These are phyloP conservation scores for Lutjanus argentimaculatus DNA, from an alignment of 2,797 vertebrate genomes.

Conservation along the genomic window DNA sequence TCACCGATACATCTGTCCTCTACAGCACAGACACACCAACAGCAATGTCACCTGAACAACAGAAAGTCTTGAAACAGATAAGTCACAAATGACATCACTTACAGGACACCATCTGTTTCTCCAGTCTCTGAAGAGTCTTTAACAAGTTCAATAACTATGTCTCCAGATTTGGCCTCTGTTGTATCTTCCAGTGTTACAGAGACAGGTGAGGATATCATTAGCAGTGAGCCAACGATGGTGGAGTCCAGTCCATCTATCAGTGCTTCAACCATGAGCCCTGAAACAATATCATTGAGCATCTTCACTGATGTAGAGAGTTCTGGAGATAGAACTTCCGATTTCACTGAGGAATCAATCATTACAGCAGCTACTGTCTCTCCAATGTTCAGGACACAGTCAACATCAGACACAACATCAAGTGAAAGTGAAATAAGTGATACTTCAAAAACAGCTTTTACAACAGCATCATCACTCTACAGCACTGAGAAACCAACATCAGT, in stretches of 20 bases:
- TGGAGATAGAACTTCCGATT: conserved; percentile 16
- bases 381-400: no score
- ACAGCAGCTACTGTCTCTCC: neutral
- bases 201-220: neutral
- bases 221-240: neutral
- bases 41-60: no score
- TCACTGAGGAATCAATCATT: neutral
- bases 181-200: neutral
- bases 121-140: neutral
- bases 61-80: neutral
- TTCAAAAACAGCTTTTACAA: neutral
- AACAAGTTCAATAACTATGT: neutral
- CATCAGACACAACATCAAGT: neutral
- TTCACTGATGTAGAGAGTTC: conserved; percentile 26
- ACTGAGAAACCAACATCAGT: conserved; percentile 13
- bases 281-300: neutral
- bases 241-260: neutral
- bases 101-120: neutral
- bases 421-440: neutral
- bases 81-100: neutral
- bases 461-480: neutral
- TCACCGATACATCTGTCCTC: neutral
- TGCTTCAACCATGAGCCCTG: neutral
- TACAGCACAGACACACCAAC: conserved; percentile 8
- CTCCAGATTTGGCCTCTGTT: neutral